Evolutionary conservation across 2,888 invertebrate genomes (phyloP), one percentile per base, ranked within the genome.

Genomic region (Rotaria socialis): DNA sequence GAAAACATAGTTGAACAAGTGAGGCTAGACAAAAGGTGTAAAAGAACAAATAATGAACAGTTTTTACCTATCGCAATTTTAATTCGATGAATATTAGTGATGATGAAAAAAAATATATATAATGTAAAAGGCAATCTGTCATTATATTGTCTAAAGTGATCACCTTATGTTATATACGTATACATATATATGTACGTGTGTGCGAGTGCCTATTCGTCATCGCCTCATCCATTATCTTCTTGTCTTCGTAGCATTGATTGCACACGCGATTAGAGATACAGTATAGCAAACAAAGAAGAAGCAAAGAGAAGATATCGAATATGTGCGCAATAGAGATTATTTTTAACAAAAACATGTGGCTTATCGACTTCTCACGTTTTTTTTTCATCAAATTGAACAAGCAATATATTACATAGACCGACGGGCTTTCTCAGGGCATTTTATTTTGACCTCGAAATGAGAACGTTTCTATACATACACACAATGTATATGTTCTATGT

Each of bases 151-250:
- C 60, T 27, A 60, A 60, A 60, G 16, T 60, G 60, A n/a, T 60
- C 27, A 60, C 60, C 60, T 60, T 60, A 2, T n/a, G 27, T 60
- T n/a, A 60, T 27, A 60, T 60, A 27, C 35, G 2, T 35, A 35
- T 35, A 35, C 2, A 35, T 35, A 35, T 35, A 35, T 35, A 35
- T 2, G 35, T 35, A 35, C 2, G 35, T 35, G 35, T 35, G 35
- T 35, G 35, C 35, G 35, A 35, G 35, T n/a, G 60, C n/a, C 60
- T 60, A 60, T 60, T 27, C 60, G 60, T 60, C 60, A 60, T 60
- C 60, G 27, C 60, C 60, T 60, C 60, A 60, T 60, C 60, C n/a
- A 60, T 60, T n/a, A 60, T 60, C 60, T 27, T 27, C n/a, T n/a
- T 60, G n/a, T 60, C 27, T 60, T 10, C 10, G 27, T 60, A 27